Evolutionary conservation across 30 jellyfish, hydroid and myxozoan genomes (phyloP).

Genomic region (Aurelia aurita complex sp. Pacific): DNA sequence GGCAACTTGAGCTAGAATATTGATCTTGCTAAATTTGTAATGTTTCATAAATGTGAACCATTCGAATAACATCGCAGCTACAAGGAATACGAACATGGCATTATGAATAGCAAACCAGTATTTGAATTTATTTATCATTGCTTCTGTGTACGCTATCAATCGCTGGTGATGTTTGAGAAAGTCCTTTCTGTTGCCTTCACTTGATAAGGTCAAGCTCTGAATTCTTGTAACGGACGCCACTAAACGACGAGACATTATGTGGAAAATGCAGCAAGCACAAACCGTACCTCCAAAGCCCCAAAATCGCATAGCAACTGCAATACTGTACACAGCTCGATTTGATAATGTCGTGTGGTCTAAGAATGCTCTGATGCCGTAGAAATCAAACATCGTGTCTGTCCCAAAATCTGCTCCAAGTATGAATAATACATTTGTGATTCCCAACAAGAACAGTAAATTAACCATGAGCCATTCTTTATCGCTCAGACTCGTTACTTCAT

Average conservation of each 20-base stretch:
- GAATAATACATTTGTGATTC: constrained; percentile 11
- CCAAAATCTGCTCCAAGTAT: constrained; percentile 44
- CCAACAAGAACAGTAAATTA: constrained; percentile 10
- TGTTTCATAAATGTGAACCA: constrained; percentile 54
- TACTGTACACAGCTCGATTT: constrained; percentile 31
- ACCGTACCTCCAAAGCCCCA: constrained; percentile 67
- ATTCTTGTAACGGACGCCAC: constrained; percentile 8
- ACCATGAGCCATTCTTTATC: constrained; percentile 42
- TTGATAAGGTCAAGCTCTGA: neutral
- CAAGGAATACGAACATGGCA: constrained; percentile 30
- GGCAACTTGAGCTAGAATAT: constrained; percentile 48
- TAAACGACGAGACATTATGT: constrained; percentile 37
- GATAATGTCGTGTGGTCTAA: constrained; percentile 31
- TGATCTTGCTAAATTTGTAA: constrained; percentile 22
- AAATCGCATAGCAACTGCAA: constrained; percentile 35
- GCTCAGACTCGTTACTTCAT: constrained; percentile 4
- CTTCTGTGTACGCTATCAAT: constrained; percentile 13
- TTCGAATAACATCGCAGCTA: constrained; percentile 55
- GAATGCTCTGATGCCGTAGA: constrained; percentile 51
- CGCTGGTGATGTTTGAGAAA: constrained; percentile 28
- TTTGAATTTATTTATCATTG: constrained; percentile 29
- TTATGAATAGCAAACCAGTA: constrained; percentile 62
- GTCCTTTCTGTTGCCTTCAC: constrained; percentile 12
- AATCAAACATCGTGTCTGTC: constrained; percentile 50
- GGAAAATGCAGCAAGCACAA: constrained; percentile 58